Evolutionary conservation across 2,888 invertebrate genomes (phyloP), one percentile per base, ranked within the genome.

Genomic region (Caenorhabditis angaria): DNA sequence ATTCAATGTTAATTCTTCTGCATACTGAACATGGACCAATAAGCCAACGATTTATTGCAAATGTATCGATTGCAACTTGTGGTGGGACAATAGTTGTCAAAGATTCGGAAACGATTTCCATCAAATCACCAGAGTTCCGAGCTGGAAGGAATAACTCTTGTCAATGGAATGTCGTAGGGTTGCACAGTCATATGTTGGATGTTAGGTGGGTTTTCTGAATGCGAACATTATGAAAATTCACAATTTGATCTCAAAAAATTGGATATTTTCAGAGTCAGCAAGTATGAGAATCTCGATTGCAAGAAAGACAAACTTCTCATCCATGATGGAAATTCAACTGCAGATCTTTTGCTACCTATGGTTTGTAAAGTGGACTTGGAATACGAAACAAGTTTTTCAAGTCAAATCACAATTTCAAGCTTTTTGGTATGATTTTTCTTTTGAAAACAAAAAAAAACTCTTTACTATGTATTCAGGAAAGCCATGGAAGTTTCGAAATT

Each of bases 1-100:
- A 93, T 85, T 89, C 91, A 61, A 75, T 97, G 48, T 92, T 91
- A 84, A 71, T 97, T 4, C 91, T 91, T 83, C 94, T 97, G 82
- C 90, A 91, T 78, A 92, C 94, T 0, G 94, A 96, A 87, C 88
- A 88, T 22, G 92, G 92, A 61, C 87, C 90, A 57, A 87, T 88
- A 18, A 90, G 88, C 0, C 88, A 88, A 51, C 96, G 95, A 0
- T 97, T 97, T 88, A 88, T 90, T 35, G 92, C 93, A 0, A 90
- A 90, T 67, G 89, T 92, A 48, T 90, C 91, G 32, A 90, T 92
- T 66, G 83, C 84, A 0, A 66, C 70, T 12, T 86, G 86, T 65
- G 86, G 86, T 32, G 86, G 86, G 25, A 79, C 82, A 10, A 55
- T 84, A 1, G 76, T 83, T 10, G 76, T 86, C 8, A 54, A 65